Evolutionary conservation across 2,888 invertebrate genomes (phyloP), one percentile per base, ranked within the genome.

Genomic region (Sinentomon sp.): DNA sequence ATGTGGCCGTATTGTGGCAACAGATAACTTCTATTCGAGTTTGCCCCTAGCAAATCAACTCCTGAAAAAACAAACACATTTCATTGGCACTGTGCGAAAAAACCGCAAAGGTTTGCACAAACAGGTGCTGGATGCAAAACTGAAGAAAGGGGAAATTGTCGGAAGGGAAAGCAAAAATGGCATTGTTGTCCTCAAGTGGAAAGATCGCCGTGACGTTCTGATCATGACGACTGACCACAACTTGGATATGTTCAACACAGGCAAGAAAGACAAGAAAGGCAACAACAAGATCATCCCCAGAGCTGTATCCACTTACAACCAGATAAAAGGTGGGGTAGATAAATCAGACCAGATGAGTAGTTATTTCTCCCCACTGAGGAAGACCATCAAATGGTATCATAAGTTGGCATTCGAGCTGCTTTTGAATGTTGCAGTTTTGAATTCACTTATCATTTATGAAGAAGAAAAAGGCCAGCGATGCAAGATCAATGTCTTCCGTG

Each of bases 111-210:
- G 14, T 13, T 14, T 24, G 17, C 18, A 5, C 16, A 33, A 33
- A 28, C 21, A 19, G 14, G 33, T 33, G 16, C n/a, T 28, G 19
- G 14, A 33, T 28, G 21, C 20, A 9, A 33, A 33, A 28, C 14
- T 33, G 16, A 28, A 14, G 16, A 33, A 26, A 26, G 33, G 33
- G 21, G 33, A 33, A 20, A 33, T 28, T 17, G 28, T 30, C 21
- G 29, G 29, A 10, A 35, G 20, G 31, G 26, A 31, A 17, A 27
- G 28, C 17, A 17, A 20, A 14, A 25, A 34, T 21, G 27, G 31
- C 7, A 31, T 35, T 31, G 35, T 35, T 6, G 13, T 18, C 16
- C 18, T 24, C 10, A 34, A 34, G n/a, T 34, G 34, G 30, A 21
- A 14, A 26, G 35, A 30, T n/a, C 19, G 12, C 9, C 24, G 26